Percentiles rank a stretch among this genome's conserved stretches.
Evolutionary conservation across 2,888 invertebrate genomes (phyloP).

Genomic region (Yponomeuta evonymella): DNA sequence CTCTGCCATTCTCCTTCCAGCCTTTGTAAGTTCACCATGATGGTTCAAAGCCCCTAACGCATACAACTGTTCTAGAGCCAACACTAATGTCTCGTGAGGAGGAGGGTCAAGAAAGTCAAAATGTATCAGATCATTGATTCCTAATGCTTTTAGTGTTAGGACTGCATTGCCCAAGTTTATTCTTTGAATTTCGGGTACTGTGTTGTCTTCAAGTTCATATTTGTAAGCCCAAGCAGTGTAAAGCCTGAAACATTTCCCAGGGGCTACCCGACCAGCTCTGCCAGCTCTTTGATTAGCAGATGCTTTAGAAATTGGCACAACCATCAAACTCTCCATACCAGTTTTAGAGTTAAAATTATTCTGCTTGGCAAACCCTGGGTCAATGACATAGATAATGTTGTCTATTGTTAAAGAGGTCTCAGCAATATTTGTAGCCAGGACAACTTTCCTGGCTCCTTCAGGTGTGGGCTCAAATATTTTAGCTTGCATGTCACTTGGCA

Average conservation of each 20-base stretch:
- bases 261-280: constrained; percentile 95
- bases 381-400: constrained; percentile 98
- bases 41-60: constrained; percentile 98
- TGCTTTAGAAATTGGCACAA: constrained; percentile 98
- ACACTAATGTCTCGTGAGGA: constrained; percentile 92
- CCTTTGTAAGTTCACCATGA: constrained; percentile 96
- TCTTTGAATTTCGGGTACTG: constrained; percentile 98
- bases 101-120: constrained; percentile 99
- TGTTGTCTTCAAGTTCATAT: constrained; percentile 98
- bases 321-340: constrained; percentile 98
- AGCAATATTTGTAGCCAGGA: constrained; percentile 98
- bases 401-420: constrained; percentile 99
- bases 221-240: constrained; percentile 99
- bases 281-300: constrained; percentile 99
- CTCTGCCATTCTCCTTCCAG: constrained; percentile 98
- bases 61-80: constrained; percentile 97
- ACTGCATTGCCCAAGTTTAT: constrained; percentile 99
- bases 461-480: constrained; percentile 99
- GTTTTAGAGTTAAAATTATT: constrained; percentile 98
- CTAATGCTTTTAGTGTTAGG: constrained; percentile 95
- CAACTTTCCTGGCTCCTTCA: constrained; percentile 95
- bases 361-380: constrained; percentile 99
- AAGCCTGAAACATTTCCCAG: constrained; percentile 98
- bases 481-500: constrained; percentile 99
- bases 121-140: constrained; percentile 97